Percentiles rank a stretch among this genome's conserved stretches.
Conservation (phyloP, 2,888 invertebrate species). For the Aleiodes leptofemur region DNA sequence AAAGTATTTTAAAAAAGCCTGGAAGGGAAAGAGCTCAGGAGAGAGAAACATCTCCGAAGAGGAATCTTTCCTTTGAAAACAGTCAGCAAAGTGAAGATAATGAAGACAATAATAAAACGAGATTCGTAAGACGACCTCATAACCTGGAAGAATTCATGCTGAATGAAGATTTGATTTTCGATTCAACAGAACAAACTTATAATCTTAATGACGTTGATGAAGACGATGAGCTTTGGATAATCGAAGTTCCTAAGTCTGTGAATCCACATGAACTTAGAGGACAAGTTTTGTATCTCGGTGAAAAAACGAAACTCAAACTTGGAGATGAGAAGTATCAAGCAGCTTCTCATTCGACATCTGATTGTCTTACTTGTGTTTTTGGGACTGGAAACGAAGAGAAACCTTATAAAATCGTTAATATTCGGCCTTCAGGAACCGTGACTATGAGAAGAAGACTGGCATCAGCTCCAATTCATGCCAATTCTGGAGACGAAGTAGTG, state of each 20-base stretch:
- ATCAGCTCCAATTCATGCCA: slow-evolving; percentile 41
- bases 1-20: slow-evolving; percentile 52
- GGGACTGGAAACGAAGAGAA: slow-evolving; percentile 53
- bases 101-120: not conserved
- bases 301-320: slow-evolving; percentile 62
- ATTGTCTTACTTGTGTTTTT: slow-evolving; percentile 60
- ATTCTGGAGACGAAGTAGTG: slow-evolving; percentile 32
- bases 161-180: slow-evolving; percentile 53
- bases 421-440: slow-evolving; percentile 61
- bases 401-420: slow-evolving; percentile 61
- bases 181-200: slow-evolving; percentile 54
- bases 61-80: not conserved
- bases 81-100: slow-evolving; percentile 37
- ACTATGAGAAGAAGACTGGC: slow-evolving; percentile 59
- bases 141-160: slow-evolving; percentile 57
- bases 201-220: slow-evolving; percentile 60
- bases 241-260: slow-evolving; percentile 64
- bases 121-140: slow-evolving; percentile 1
- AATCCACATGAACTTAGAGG: slow-evolving; percentile 60
- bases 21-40: slow-evolving; percentile 23
- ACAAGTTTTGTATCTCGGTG: slow-evolving; percentile 58
- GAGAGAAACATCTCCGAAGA: not conserved
- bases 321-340: slow-evolving; percentile 59
- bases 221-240: slow-evolving; percentile 64
- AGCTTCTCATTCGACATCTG: slow-evolving; percentile 48